phyloP scores from a whole-genome alignment of 2,888 invertebrate species.

The Troides oblongomaculatus region DNA sequence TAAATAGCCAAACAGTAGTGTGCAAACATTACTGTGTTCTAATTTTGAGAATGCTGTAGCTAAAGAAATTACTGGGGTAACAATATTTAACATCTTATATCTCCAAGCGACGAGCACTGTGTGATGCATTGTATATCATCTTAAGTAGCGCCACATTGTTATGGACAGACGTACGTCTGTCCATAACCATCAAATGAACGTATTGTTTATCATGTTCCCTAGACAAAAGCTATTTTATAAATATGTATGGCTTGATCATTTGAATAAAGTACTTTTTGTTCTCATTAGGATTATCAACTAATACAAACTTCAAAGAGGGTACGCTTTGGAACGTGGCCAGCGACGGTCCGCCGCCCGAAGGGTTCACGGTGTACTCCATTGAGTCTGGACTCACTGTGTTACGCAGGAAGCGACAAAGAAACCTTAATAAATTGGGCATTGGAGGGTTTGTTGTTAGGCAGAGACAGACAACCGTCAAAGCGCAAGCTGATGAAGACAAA shows the following conservation, averaged over 20 bases:
- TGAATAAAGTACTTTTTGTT: neutral
- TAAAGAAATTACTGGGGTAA: too few relatives aligned
- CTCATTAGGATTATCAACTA: slow-evolving; percentile 43
- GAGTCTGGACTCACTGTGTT: slow-evolving; percentile 90
- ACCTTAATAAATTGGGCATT: slow-evolving; percentile 91
- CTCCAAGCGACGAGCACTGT: too few relatives aligned
- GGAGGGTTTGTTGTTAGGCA: slow-evolving; percentile 93
- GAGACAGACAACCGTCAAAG: slow-evolving; percentile 71
- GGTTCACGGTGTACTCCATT: slow-evolving; percentile 88
- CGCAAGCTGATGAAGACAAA: slow-evolving; percentile 61
- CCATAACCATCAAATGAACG: too few relatives aligned
- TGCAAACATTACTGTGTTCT: too few relatives aligned
- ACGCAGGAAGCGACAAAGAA: slow-evolving; percentile 90
- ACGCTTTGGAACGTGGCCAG: slow-evolving; percentile 88
- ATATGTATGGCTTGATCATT: neutral
- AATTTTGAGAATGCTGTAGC: too few relatives aligned
- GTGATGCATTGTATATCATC: too few relatives aligned
- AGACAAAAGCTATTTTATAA: neutral
- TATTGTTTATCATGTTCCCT: neutral
- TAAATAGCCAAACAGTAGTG: too few relatives aligned
- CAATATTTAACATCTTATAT: too few relatives aligned
- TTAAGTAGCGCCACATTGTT: too few relatives aligned
- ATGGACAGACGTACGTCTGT: too few relatives aligned
- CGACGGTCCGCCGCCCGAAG: slow-evolving; percentile 90
- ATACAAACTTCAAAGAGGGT: slow-evolving; percentile 86